These are phyloP conservation scores for Gobionotothen gibberifrons DNA, from an alignment of 2,797 vertebrate genomes.

Conservation along the genomic window DNA sequence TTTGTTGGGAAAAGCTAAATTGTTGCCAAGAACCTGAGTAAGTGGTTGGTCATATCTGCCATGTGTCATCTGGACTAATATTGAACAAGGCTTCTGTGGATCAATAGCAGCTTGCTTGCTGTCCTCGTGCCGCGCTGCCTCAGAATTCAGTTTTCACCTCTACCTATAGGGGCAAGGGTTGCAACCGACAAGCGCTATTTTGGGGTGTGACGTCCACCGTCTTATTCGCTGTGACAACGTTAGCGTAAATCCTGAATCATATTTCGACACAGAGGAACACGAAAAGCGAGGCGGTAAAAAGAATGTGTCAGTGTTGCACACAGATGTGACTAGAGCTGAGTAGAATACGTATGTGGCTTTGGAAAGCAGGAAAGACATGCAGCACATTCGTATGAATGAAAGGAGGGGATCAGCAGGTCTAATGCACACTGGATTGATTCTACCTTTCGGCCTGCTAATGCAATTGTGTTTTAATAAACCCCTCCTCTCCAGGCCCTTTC, in stretches of 20 bases:
- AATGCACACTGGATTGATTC: slow-evolving; percentile 60
- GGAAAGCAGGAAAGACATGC: slow-evolving; percentile 45
- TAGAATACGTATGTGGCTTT: slow-evolving; percentile 37
- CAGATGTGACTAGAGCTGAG: slow-evolving; percentile 38
- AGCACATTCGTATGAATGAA: slow-evolving; percentile 65
- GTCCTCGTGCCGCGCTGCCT: slow-evolving; percentile 8
- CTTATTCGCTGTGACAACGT: slow-evolving; percentile 41
- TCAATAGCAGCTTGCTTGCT: slow-evolving; percentile 36
- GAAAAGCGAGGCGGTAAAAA: slow-evolving; percentile 11
- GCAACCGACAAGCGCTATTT: slow-evolving; percentile 35
- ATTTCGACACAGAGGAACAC: slow-evolving; percentile 14
- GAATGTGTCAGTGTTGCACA: slow-evolving; percentile 11
- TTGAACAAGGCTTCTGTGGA: slow-evolving; percentile 37
- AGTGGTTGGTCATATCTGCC: slow-evolving; percentile 32
- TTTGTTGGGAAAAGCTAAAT: slow-evolving; percentile 38
- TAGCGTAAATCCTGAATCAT: slow-evolving; percentile 57
- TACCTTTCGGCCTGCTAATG: slow-evolving; percentile 57
- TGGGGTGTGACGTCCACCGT: slow-evolving; percentile 36
- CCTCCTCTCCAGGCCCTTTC: slow-evolving; percentile 13
- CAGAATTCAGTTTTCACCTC: slow-evolving; percentile 40
- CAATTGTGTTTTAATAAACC: slow-evolving; percentile 70
- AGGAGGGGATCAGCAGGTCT: slow-evolving; percentile 50
- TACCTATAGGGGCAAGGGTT: not conserved
- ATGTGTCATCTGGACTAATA: slow-evolving; percentile 45
- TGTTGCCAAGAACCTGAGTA: slow-evolving; percentile 31